Conservation (phyloP, 2,888 invertebrate genomes). For the Pristionchus maxplancki region DNA sequence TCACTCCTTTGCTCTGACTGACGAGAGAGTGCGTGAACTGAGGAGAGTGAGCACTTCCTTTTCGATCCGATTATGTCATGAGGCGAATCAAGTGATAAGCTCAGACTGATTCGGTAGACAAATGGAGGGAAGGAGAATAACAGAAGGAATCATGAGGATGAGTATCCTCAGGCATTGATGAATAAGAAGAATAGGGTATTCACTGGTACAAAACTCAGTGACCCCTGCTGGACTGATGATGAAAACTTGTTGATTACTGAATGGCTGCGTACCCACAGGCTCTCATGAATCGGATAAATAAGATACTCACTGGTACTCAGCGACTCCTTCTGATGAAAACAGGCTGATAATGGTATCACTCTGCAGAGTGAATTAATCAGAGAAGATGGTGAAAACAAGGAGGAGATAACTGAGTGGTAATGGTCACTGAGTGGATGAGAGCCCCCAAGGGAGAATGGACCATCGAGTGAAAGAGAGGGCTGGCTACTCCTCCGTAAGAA, state of each 20-base stretch:
- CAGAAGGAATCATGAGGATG: not conserved
- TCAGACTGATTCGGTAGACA: not conserved
- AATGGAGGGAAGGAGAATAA: not conserved
- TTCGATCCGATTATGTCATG: slow-evolving; percentile 15
- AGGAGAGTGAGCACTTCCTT: not conserved
- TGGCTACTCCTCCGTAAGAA: not conserved
- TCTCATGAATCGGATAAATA: no score
- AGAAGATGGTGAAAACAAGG: not conserved
- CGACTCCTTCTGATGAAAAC: no score
- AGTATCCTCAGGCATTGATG: not conserved
- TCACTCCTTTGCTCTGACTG: no score
- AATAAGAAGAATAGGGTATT: not conserved
- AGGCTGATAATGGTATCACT: not conserved
- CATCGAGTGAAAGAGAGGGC: not conserved
- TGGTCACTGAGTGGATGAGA: not conserved
- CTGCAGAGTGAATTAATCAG: not conserved
- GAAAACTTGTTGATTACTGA: no score
- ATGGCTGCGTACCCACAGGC: no score
- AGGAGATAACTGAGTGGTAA: not conserved
- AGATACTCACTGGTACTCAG: no score
- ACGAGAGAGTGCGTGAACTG: no score
- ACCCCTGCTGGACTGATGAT: not conserved
- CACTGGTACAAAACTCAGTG: not conserved
- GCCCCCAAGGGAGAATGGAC: not conserved
- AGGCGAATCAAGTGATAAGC: slow-evolving; percentile 21